Evolutionary conservation across 2,797 vertebrate genomes (phyloP), one percentile per base, ranked within the genome.

Genomic region (Poecile montanus): DNA sequence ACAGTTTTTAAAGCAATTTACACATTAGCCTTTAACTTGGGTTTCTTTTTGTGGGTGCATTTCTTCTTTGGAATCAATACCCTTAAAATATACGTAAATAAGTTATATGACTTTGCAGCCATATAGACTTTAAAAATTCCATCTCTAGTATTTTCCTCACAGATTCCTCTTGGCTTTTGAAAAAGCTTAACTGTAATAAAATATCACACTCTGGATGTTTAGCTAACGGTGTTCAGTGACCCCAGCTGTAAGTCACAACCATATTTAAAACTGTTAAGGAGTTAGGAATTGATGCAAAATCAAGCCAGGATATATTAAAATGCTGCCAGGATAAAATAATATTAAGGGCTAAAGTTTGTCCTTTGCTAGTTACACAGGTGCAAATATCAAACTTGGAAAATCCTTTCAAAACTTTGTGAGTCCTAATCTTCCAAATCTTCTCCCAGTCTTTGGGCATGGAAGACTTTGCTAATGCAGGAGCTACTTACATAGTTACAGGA

Each of bases 1-100:
- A 97, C 22, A 79, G 71, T 94, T 98, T 97, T 98, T 97, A 97
- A 97, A 97, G 94, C 97, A 97, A 97, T 98, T 98, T 98, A 97
- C 97, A 97, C 96, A 97, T 97, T 97, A 97, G 93, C 96, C 95
- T 97, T 97, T 97, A 94, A 97, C 96, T 91, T 63, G 87, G 87
- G 92, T 96, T 95, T 97, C 89, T 97, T 95, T 97, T 97, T 94
- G 94, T 95, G 92, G 95, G 92, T 97, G 88, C 71, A 82, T 97
- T 98, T 98, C 94, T 96, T 96, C 96, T 97, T 97, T 96, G 95
- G 97, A 98, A 97, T 97, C 97, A 97, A 96, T 97, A 97, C 91
- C 94, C 78, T 96, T 97, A 97, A 97, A 97, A 96, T 96, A 97
- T 94, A 97, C 72, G 95, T 97, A 96, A 97, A 97, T 97, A 96